A percentile compares a stretch with the other conserved stretches of the same genome.
Evolutionary conservation across 2,113 vertebrate species (phyloP).

Genomic region (Emydocephalus ijimae): DNA sequence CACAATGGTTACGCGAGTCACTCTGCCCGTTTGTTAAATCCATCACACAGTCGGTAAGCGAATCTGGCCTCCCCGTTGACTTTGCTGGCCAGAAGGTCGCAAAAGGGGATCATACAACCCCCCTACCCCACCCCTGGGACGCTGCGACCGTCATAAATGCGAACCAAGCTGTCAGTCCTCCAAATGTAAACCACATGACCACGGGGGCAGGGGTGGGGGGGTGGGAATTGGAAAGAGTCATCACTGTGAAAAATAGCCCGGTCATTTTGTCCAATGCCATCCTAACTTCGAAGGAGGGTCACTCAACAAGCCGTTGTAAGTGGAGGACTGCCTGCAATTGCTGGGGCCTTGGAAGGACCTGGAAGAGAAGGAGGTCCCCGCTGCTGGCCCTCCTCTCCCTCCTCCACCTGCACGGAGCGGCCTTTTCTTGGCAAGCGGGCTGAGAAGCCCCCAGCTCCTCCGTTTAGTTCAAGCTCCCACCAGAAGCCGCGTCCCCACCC

Average conservation of each 20-base stretch:
- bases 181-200: too few relatives aligned
- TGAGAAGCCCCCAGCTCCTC: conserved; percentile 17
- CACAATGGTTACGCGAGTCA: too few relatives aligned
- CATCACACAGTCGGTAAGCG: too few relatives aligned
- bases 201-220: too few relatives aligned
- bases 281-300: too few relatives aligned
- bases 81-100: too few relatives aligned
- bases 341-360: not conserved
- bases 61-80: too few relatives aligned
- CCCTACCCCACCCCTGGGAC: too few relatives aligned
- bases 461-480: conserved; percentile 60
- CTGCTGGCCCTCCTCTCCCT: not conserved
- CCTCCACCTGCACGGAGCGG: conserved; percentile 36
- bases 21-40: too few relatives aligned
- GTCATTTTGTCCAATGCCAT: not conserved
- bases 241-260: not conserved
- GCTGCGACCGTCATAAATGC: not conserved
- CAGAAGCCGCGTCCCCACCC: conserved; percentile 62
- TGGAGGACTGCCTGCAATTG: not conserved
- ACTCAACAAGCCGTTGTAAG: not conserved
- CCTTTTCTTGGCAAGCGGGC: conserved; percentile 41
- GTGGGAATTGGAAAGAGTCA: too few relatives aligned
- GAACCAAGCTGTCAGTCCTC: too few relatives aligned
- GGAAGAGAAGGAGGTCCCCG: not conserved
- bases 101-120: too few relatives aligned